These are phyloP conservation scores for Tychaedon coryphoeus DNA, from an alignment of 2,113 vertebrate species.

Conservation along the genomic window DNA sequence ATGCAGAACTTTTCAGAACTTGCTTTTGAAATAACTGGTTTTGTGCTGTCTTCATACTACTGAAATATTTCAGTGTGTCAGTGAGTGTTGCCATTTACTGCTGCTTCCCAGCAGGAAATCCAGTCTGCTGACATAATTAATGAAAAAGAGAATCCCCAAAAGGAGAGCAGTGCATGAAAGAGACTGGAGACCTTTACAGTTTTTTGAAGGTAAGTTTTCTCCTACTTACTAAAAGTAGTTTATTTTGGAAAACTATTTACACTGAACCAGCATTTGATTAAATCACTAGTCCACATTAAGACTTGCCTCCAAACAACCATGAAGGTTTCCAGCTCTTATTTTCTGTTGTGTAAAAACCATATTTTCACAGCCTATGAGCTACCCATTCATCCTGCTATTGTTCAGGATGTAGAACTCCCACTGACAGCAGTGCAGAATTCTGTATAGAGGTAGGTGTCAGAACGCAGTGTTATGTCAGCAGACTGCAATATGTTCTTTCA, in stretches of 20 bases:
- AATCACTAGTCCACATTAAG: background rate
- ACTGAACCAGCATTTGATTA: conserved; percentile 13
- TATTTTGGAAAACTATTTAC: background rate
- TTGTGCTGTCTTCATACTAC: conserved; percentile 22
- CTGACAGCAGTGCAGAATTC: conserved; percentile 9
- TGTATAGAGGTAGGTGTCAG: conserved; percentile 14
- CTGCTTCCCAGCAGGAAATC: conserved; percentile 49
- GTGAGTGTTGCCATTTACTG: conserved; percentile 24
- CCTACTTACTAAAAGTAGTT: background rate
- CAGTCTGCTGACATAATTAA: conserved; percentile 40
- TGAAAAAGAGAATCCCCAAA: conserved; percentile 8
- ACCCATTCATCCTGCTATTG: background rate
- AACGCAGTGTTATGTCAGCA: conserved; percentile 10
- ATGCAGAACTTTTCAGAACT: conserved; percentile 2
- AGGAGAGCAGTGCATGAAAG: conserved; percentile 37
- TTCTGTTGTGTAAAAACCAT: background rate
- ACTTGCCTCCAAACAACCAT: conserved; percentile 10
- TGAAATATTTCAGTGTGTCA: conserved; percentile 1
- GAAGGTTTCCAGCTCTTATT: conserved; percentile 16
- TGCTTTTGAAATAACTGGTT: conserved; percentile 7
- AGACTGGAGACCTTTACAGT: conserved; percentile 33
- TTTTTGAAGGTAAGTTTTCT: conserved; percentile 55
- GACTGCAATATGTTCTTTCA: conserved; percentile 10
- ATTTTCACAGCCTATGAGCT: background rate
- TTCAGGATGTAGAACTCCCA: conserved; percentile 27